Base-by-base conservation (phyloP, 2,888 invertebrate species). In the Agriopis aurantiaria region DNA sequence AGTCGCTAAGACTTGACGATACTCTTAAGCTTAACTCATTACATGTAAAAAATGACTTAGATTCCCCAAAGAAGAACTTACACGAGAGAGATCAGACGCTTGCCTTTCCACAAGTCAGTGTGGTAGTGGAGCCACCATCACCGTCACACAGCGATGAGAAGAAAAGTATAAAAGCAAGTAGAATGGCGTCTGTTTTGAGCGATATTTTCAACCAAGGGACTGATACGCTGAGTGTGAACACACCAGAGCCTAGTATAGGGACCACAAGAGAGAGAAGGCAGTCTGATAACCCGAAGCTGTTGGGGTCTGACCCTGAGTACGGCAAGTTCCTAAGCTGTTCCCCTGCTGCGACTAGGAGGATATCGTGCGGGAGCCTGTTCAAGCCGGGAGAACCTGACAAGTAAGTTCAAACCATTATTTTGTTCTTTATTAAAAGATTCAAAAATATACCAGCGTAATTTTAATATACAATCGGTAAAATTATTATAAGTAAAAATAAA, bases 291-390 rank as follows among this genome's bases (percentile, higher is more conserved):
- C 96, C 96, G 10, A 96, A 96, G 79, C 88, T 95, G 10, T 84
- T 96, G 58, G 90, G 92, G 0, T 95, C 96, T 61, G 96, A 96
- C 82, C 95, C 95, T 58, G 96, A 96, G 78, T 96, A 96, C 79
- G 92, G 95, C 11, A 94, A 95, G 76, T 96, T 96, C 79, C 89
- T 97, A 40, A 97, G 96, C 76, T 96, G 96, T 82, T 97, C 97
- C 1, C 97, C 97, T 6, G 97, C 98, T 66, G 98, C 98, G 10
- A 97, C 98, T 8, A 95, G 98, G 74, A 95, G 98, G 78, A 98
- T 99, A 85, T 98, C 98, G 75, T 98, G 98, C 87, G 98, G 98
- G 71, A 98, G 98, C 82, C 96, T 98, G 76, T 96, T 98, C 82
- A 98, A 97, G 86, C 96, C 96, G 5, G 96, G 95, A 56, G 97